Base-by-base conservation (phyloP, 1,140 invertebrate species). In the Aphelinus certus region DNA sequence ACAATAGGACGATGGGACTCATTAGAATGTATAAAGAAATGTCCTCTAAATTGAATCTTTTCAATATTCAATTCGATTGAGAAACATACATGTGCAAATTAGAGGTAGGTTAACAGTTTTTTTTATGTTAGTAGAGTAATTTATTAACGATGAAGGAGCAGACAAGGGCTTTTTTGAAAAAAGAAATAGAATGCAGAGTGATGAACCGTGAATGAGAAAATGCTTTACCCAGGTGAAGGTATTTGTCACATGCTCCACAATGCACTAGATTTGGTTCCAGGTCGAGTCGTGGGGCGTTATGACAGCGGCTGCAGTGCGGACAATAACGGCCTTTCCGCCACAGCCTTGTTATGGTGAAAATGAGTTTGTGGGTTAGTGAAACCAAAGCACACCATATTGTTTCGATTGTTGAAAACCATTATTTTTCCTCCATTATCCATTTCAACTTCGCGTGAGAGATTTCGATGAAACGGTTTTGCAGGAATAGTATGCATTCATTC, bases 321-420 rank as follows among this genome's bases (percentile, higher is more conserved):
- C 88, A 90, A 85, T 88, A 90, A 76, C 88, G 87, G 80, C 88
- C 88, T 83, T 89, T 89, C 81, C 88, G 86, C 85, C 88, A 89
- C 63, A 89, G 83, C 83, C 89, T 89, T 88, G 79, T 87, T 86
- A 87, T 82, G 80, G 81, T 82, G 83, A 83, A 88, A 86, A 88
- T 77, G 82, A 86, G 84, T 77, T 75, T 85, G 79, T 78, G 81
- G 78, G 85, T 87, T 87, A 87, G 85, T 85, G 80, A 85, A 71
- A 80, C 45, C 26, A 70, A 26, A 60, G 53, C 7, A 49, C 71
- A 82, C 81, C 78, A 80, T 82, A 80, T 80, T 79, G 81, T 73
- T 81, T 81, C 81, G 63, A 47, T 65, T 60, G 62, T 26, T 26
- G 26, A 26, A 26, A 26, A 26, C 26, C 26, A 26, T 26, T 26